Base-by-base conservation (phyloP, 2,797 vertebrate genomes). In the Chloroceryle amazona region DNA sequence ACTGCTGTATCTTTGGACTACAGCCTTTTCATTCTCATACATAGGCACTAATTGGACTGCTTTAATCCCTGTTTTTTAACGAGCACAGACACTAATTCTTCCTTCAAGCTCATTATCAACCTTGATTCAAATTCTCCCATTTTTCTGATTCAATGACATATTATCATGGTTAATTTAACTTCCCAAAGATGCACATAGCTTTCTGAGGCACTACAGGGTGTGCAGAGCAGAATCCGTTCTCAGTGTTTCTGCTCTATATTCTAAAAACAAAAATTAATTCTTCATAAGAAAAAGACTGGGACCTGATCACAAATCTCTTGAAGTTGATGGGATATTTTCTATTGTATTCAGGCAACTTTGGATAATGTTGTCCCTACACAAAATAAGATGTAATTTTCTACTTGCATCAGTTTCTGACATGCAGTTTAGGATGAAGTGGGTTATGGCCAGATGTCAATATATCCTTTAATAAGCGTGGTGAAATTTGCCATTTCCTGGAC, bases 181-280 rank as follows among this genome's bases (percentile, higher is more conserved):
- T 80, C 35, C 39, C 63, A 88, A 90, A 89, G 42, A 87, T 46
- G 76, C 54, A 83, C 76, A 82, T 20, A 71, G n/a, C 74, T 95
- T 81, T 91, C 66, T 76, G 49, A 81, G 31, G 33, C 75, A 35
- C 21, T 63, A 10, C 44, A 83, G 81, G 22, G 52, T 73, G 83
- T 86, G 76, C 65, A 57, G 86, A 95, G 76, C 13, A 79, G 54
- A 96, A 89, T 87, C 58, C 60, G 25, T 71, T 81, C 57, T 70
- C 63, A 90, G 68, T 74, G 70, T 96, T 97, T 97, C 93, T 95
- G 97, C 90, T 97, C 94, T 80, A 93, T 75, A 97, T 95, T 97
- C 84, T 97, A 93, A 96, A 95, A 80, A 96, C 93, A 98, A 97
- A 97, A 95, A 80, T 61, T 9, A 89, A 63, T 65, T 85, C 51